Conservation (phyloP, 2,797 vertebrate genomes). For the Propithecus deckenii region DNA sequence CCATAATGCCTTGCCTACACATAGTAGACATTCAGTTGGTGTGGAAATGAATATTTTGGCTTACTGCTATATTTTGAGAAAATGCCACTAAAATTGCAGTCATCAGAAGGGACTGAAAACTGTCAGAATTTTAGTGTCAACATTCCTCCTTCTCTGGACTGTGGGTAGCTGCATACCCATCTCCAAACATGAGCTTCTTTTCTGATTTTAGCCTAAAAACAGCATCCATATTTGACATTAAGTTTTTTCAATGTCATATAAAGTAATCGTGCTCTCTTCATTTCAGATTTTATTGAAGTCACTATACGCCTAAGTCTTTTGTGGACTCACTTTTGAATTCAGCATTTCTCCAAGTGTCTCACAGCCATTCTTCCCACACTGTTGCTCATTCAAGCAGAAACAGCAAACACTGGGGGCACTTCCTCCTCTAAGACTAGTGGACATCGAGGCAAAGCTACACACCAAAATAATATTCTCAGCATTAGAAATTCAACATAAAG, state of each 20-base stretch:
- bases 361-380: not conserved
- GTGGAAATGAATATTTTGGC: not conserved
- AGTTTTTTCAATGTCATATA: not conserved
- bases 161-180: not conserved
- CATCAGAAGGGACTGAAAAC: not conserved
- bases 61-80: not conserved
- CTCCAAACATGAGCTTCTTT: not conserved
- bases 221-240: conserved; percentile 42
- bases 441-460: not conserved
- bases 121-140: not conserved
- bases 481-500: not conserved
- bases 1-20: not conserved
- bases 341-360: not conserved
- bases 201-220: not conserved
- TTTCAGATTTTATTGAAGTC: not conserved
- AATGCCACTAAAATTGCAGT: not conserved
- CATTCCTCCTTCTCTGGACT: not conserved
- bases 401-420: not conserved
- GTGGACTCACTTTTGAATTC: not conserved
- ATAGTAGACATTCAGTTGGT: not conserved
- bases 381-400: not conserved
- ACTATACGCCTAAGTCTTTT: not conserved
- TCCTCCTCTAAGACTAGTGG: not conserved
- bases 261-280: conserved; percentile 25
- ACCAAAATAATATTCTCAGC: not conserved